Conservation (phyloP, 2,888 invertebrate genomes). For the Ernsta delagoae region DNA sequence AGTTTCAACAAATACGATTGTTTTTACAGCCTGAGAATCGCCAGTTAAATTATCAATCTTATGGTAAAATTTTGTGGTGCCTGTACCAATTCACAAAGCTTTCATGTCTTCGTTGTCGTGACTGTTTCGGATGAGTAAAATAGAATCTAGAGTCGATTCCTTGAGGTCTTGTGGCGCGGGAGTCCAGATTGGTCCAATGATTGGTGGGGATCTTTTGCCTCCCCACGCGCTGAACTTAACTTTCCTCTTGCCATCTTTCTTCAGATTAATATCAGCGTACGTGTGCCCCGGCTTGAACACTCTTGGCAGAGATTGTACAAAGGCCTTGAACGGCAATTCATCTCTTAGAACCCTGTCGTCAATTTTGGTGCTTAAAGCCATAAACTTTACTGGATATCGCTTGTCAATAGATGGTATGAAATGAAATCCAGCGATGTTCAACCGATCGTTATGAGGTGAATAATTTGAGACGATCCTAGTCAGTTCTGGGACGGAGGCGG, state of each 20-base stretch:
- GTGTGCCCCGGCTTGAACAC: constrained; percentile 72
- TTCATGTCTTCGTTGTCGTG: constrained; percentile 39
- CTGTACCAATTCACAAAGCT: constrained; percentile 36
- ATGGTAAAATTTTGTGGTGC: constrained; percentile 19
- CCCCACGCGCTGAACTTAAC: constrained; percentile 81
- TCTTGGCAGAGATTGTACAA: constrained; percentile 62
- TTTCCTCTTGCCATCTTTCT: constrained; percentile 77
- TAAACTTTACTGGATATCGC: constrained; percentile 66
- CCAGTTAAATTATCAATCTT: neutral
- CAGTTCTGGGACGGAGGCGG: constrained; percentile 67
- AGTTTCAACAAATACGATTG: constrained; percentile 1
- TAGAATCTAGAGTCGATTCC: constrained; percentile 64
- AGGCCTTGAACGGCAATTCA: constrained; percentile 66
- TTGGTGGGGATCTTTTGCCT: constrained; percentile 74
- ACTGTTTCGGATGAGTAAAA: constrained; percentile 64
- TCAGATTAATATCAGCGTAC: constrained; percentile 67
- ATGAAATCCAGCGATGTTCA: constrained; percentile 64
- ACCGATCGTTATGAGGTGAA: constrained; percentile 53
- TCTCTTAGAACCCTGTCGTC: constrained; percentile 59
- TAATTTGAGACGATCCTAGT: constrained; percentile 68
- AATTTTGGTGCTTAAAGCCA: constrained; percentile 61
- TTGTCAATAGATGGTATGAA: constrained; percentile 64
- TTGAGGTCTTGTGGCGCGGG: constrained; percentile 61
- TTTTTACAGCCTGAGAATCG: constrained; percentile 4
- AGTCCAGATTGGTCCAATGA: constrained; percentile 80